Evolutionary conservation across 2,888 invertebrate genomes (phyloP), one percentile per base, ranked within the genome.

Genomic region (Hoplodrina blanda): DNA sequence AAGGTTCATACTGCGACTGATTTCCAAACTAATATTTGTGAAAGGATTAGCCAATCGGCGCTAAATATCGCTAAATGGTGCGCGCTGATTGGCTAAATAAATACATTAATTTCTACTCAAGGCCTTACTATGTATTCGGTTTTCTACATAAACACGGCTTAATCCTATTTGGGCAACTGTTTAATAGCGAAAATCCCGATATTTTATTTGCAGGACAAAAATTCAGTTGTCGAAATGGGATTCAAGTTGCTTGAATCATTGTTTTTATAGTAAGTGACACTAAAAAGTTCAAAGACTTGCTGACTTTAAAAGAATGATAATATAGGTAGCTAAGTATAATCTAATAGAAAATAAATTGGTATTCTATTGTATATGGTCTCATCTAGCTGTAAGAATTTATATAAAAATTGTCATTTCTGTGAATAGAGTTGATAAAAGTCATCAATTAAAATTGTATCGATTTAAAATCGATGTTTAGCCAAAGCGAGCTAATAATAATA

Each of bases 341-440:
- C 59, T 71, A 67, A 73, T 80, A 79, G 72, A 75, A 25, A 68
- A 52, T 74, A 72, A 77, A 80, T 76, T 82, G 63, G 81, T 85
- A 82, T 82, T 84, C 69, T 73, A 80, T 67, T 85, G 77, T 82
- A 83, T 70, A 81, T 85, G 85, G 85, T 85, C 85, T 85, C 85
- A 85, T 85, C 67, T 80, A 82, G 72, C 3, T 50, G 2, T 85
- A 85, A 81, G 83, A 62, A 56, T 79, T 81, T 78, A 70, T 75
- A 63, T 76, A 65, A 69, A 25, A 62, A 68, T 64, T 64, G 50
- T 64, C 61, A 66, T 70, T 65, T 69, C 65, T 79, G 69, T 79
- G 70, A 83, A 81, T 83, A 76, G 50, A 37, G 59, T 68, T 66
- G 62, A 57, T 65, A 66, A 19, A 71, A 69, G 60, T 73, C 67